Percentiles rank a stretch among this genome's conserved stretches.
Evolutionary conservation across 2,888 invertebrate genomes (phyloP).

Genomic region (Archaeoteleia sp.): DNA sequence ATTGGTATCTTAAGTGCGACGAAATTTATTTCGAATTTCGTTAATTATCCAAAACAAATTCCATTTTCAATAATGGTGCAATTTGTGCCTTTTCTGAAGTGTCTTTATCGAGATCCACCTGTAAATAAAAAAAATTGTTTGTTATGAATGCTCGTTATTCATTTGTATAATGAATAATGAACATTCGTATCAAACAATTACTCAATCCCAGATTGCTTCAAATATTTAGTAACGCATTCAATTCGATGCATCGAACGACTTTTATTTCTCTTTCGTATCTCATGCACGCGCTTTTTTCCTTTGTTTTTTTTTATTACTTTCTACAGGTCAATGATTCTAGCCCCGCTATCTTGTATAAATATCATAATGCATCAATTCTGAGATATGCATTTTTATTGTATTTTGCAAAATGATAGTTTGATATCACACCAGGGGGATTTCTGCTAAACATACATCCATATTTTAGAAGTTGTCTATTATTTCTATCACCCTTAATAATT

Average conservation of each 20-base stretch:
- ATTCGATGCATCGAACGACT: no score
- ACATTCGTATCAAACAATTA: constrained; percentile 18
- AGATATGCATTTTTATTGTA: constrained; percentile 50
- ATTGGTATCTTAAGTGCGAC: no score
- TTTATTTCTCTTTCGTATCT: not conserved
- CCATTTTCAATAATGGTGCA: no score
- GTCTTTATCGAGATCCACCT: no score
- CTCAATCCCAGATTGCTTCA: constrained; percentile 12
- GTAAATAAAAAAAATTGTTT: constrained; percentile 8
- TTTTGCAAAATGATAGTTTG: constrained; percentile 45
- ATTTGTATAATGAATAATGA: constrained; percentile 17
- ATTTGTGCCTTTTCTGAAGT: no score
- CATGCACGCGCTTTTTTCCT: constrained; percentile 15
- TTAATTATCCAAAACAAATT: no score
- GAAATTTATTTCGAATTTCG: no score
- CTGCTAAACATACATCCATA: constrained; percentile 23
- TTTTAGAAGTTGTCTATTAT: constrained; percentile 24
- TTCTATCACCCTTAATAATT: no score
- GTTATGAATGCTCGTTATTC: constrained; percentile 16
- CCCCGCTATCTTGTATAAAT: constrained; percentile 36
- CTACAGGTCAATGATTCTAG: constrained; percentile 35
- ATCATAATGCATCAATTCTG: constrained; percentile 47
- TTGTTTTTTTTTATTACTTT: constrained; percentile 19
- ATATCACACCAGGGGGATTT: constrained; percentile 37
- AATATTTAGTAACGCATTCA: no score